Evolutionary conservation across 2,797 vertebrate genomes (phyloP), one percentile per base, ranked within the genome.

Genomic region (Microctenopoma lineatum): DNA sequence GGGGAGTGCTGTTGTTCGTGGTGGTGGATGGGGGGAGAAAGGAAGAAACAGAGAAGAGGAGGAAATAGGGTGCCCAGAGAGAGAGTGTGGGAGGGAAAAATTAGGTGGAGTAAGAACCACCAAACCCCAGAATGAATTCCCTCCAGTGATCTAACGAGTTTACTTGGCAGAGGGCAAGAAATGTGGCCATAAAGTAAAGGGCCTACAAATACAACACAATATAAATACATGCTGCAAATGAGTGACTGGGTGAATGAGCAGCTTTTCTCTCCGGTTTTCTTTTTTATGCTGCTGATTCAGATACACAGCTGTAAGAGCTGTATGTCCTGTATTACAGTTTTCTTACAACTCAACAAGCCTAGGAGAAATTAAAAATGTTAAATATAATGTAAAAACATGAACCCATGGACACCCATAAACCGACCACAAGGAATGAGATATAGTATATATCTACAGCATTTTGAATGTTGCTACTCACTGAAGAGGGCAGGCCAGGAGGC

Each of bases 401-500:
- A 77, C 79, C 78, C 70, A 79, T 29, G 32, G 55, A 64, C 77
- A 72, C 25, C 50, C 26, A 34, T 61, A 50, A 67, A 80, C 50
- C 25, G 21, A 74, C 27, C 60, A 51, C 38, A 32, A 62, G 36
- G 39, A 29, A 58, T 34, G 48, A 65, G 68, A 72, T 59, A 59
- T 7, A 63, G 63, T 73, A 63, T 61, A 70, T 36, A 38, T 32
- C 44, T 65, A 34, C n/a, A 61, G 66, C 15, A 34, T 64, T 79
- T 27, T 62, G 56, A 62, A 79, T 67, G 72, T 44, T 65, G 52
- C 48, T 75, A 91, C 93, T 96, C 88, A 99, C 97, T 59, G 97
- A 98, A 63, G 98, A 97, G 6, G 98, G 98, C 73, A 99, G 94
- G 83, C 97, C 98, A 25, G 95, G 96, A n/a, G 97, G 97, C 80